Evolutionary conservation across 1,140 invertebrate genomes (phyloP).

Genomic region (Tetramorium alpestre): DNA sequence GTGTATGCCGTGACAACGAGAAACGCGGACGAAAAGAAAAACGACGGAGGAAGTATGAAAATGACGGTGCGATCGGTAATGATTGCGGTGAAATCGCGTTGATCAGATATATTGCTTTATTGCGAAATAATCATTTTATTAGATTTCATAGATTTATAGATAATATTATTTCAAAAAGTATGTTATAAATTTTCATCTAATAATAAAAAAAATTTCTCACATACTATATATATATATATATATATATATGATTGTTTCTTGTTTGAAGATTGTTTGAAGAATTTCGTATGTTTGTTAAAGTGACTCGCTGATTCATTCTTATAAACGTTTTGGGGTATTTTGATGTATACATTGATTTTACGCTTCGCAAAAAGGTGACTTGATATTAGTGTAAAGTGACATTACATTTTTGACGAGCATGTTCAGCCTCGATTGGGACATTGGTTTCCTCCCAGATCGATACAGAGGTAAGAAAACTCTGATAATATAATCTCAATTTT

Average conservation of each 20-base stretch:
- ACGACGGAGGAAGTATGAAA: conserved; percentile 12
- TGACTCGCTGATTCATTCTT: background rate
- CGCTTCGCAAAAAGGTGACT: background rate
- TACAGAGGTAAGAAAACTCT: conserved; percentile 47
- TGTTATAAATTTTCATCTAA: background rate
- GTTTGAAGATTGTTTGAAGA: too few species aligned
- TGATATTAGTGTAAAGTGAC: conserved; percentile 1
- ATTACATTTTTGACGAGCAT: conserved; percentile 1
- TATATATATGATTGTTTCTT: background rate
- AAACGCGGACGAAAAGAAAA: background rate
- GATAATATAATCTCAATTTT: background rate
- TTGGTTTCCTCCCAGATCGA: conserved; percentile 32
- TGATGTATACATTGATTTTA: background rate
- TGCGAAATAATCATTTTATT: background rate
- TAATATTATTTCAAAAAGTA: background rate
- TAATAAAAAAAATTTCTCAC: background rate
- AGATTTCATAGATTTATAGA: background rate
- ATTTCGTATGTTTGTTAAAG: background rate
- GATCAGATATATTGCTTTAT: background rate
- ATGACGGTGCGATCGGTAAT: background rate
- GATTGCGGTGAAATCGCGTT: conserved; percentile 20
- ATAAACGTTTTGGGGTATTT: background rate
- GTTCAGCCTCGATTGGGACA: conserved; percentile 64
- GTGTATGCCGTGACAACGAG: conserved; percentile 2
- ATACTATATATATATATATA: too few species aligned